phyloP scores from a whole-genome alignment of 2,113 vertebrate genomes.

The Carassius gibelio region DNA sequence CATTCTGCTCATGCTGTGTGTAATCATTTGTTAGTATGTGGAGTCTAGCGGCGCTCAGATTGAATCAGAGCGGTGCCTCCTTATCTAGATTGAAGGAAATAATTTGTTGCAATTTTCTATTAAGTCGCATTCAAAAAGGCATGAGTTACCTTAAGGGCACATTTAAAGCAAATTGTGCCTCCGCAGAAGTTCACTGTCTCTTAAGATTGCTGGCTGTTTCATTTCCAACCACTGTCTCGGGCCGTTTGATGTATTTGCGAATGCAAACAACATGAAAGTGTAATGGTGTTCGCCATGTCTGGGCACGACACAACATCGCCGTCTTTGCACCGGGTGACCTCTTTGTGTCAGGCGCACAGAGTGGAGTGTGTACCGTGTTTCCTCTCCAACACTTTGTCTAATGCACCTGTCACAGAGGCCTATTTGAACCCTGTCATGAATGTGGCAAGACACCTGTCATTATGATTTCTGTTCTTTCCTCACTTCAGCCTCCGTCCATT shows the following conservation, averaged over 20 bases:
- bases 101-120: constrained; percentile 46
- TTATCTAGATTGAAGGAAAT: constrained; percentile 48
- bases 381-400: constrained; percentile 36
- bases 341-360: constrained; percentile 44
- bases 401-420: constrained; percentile 32
- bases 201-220: constrained; percentile 4
- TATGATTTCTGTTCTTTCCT: constrained; percentile 24
- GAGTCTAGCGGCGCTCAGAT: constrained; percentile 22
- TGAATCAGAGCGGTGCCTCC: constrained; percentile 34
- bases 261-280: constrained; percentile 31
- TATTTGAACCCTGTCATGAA: constrained; percentile 34
- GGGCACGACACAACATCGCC: constrained; percentile 5
- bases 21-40: constrained; percentile 43
- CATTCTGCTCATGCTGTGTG: constrained; percentile 36
- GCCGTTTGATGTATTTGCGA: background rate
- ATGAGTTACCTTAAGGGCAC: constrained; percentile 30
- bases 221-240: background rate
- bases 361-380: constrained; percentile 29
- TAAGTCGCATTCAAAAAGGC: constrained; percentile 41
- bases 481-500: constrained; percentile 14
- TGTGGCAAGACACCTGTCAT: constrained; percentile 43
- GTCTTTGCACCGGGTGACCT: constrained; percentile 27
- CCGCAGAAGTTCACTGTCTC: constrained; percentile 17
- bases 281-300: constrained; percentile 11
- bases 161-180: constrained; percentile 23